Evolutionary conservation across 2,888 invertebrate genomes (phyloP), one percentile per base, ranked within the genome.

Genomic region (Stegophylla sp.): DNA sequence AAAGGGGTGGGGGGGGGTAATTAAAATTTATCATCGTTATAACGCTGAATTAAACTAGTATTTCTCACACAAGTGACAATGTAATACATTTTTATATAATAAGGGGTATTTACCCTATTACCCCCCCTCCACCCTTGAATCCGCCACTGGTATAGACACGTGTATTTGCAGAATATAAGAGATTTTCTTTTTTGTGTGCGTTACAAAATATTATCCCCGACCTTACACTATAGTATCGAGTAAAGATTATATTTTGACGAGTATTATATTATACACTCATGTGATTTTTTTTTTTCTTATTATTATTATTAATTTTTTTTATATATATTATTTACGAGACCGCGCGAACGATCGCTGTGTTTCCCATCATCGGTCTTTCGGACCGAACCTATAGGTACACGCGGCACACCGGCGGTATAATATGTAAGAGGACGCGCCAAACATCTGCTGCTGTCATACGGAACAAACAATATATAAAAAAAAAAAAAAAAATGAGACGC

Each of bases 281-380:
- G 23, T 4, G 26, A 26, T 13, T 59, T 26, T 23, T 59, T 59
- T 59, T 7, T 26, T 59, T 59, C 1, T 26, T 17, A 1, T 51
- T 51, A n/a, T 48, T n/a, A n/a, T n/a, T 48, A 15, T n/a, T 53
- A 13, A 12, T 59, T 26, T 59, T 26, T 59, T 9, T 23, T 23
- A 23, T 23, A 3, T 26, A 26, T 59, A 12, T 20, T 56, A 20
- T 56, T 56, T 20, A 28, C 41, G 9, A 26, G 34, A 63, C 74
- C 17, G 63, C 17, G 63, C 51, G 12, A 56, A 56, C 45, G 41
- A 76, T 66, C 61, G 23, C 63, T 71, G 61, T 71, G 71, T 66
- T 79, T 79, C 79, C 79, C 79, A 79, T 79, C 79, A 79, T 79
- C 79, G 34, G 23, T n/a, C 43, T 45, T 34, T 34, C 13, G 48